These are phyloP conservation scores for Ophioninae sp. DNA, from an alignment of 2,888 invertebrate species.

Conservation along the genomic window DNA sequence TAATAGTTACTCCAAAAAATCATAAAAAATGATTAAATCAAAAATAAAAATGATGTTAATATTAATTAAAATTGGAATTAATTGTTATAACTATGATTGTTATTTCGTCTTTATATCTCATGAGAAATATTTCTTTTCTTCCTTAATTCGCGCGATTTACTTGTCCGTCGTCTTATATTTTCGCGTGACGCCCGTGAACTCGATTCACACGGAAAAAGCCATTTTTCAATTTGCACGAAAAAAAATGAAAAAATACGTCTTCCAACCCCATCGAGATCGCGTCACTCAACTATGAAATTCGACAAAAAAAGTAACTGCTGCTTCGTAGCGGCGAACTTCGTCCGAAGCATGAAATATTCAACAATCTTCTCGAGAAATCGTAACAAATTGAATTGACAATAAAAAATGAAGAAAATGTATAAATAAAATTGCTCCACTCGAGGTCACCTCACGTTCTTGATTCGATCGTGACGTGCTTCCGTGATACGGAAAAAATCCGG, in stretches of 20 bases:
- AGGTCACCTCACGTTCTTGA: not conserved
- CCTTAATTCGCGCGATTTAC: not conserved
- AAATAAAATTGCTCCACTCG: not conserved
- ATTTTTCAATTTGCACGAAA: conserved; percentile 69
- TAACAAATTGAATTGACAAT: conserved; percentile 64
- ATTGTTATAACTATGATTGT: not conserved
- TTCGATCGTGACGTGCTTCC: conserved; percentile 11
- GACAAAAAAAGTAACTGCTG: not conserved
- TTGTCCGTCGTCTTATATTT: not conserved
- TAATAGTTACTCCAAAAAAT: not conserved
- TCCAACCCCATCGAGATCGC: conserved; percentile 23
- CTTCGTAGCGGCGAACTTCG: conserved; percentile 13
- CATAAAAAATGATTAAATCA: not conserved
- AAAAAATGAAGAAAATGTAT: not conserved
- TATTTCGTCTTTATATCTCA: no score
- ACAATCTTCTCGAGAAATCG: conserved; percentile 65
- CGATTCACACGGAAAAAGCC: conserved; percentile 58
- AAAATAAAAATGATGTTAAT: not conserved
- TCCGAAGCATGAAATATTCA: conserved; percentile 71
- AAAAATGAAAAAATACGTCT: conserved; percentile 51
- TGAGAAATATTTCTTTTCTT: not conserved
- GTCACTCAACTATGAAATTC: conserved; percentile 4
- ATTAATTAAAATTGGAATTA: not conserved
- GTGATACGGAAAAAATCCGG: not conserved
- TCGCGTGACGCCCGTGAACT: not conserved